Base-by-base conservation (phyloP, 2,888 invertebrate species). In the Loripinus fragilis region DNA sequence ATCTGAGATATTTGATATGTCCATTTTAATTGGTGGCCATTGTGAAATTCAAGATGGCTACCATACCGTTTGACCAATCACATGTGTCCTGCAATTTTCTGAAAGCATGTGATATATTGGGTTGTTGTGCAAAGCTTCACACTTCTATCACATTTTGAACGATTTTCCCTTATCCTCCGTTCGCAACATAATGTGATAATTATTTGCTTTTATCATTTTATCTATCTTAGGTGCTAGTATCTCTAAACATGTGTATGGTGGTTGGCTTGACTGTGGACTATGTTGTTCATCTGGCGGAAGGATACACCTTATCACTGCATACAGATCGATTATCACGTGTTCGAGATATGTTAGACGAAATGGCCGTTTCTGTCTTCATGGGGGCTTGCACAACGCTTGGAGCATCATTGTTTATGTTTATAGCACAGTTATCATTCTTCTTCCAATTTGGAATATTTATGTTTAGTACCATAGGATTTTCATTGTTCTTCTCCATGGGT, bases 371-470 rank as follows among this genome's bases (percentile, higher is more conserved):
- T 0, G 88, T 91, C 8, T 85, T 92, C 30, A 91, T 90, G 23
- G 91, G 91, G 0, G 91, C 91, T 20, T 82, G 86, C 41, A 91
- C 91, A 17, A 91, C 91, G 2, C 76, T 91, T 0, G 91, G 91
- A 0, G 90, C 91, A 8, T 86, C 91, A 0, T 23, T 87, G 23
- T 91, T 91, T 75, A 87, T 91, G 83, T 86, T 91, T 45, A 81
- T 89, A 25, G 88, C 91, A 8, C 42, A 90, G 78, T 84, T 92
- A 41, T 86, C 86, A 12, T 91, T 91, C 85, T 89, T 91, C 76
- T 67, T 86, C 23, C 91, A 91, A 82, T 91, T 91, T 74, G 91
- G 91, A 0, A 76, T 91, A 17, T 91, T 91, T 76, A 85, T 91
- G 78, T 91, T 91, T 80, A 87, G 86, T 30, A 91, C 91, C 8